phyloP scores from a whole-genome alignment of 2,113 vertebrate species.

The Tragelaphus imberbis region DNA sequence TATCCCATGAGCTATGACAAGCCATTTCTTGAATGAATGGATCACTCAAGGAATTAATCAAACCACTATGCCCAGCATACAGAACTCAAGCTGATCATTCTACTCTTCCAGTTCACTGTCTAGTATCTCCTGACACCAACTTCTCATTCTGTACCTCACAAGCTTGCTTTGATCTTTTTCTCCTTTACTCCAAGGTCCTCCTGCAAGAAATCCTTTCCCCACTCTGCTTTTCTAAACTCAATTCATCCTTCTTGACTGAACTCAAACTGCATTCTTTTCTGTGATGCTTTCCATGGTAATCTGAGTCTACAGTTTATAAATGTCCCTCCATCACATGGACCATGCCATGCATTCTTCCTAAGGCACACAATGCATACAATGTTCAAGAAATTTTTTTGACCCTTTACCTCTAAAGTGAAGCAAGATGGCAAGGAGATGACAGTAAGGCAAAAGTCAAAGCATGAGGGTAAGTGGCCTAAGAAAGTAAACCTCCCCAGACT shows the following conservation, averaged over 20 bases:
- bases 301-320: neutral
- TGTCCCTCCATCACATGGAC: neutral
- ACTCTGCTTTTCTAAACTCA: neutral
- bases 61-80: neutral
- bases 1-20: neutral
- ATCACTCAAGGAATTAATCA: constrained; percentile 28
- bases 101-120: neutral
- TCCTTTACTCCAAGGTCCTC: neutral
- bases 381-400: neutral
- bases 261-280: constrained; percentile 10
- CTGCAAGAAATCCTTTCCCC: neutral
- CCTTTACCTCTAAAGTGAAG: neutral
- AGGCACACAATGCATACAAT: neutral
- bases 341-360: neutral
- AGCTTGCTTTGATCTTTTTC: neutral
- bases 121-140: neutral
- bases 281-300: neutral
- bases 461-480: neutral
- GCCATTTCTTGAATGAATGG: neutral
- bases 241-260: neutral
- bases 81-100: neutral
- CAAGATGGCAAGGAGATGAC: neutral
- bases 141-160: neutral
- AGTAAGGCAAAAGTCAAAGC: neutral
- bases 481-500: neutral